Conservation (phyloP, 2,888 invertebrate genomes). For the Seira ritae region DNA sequence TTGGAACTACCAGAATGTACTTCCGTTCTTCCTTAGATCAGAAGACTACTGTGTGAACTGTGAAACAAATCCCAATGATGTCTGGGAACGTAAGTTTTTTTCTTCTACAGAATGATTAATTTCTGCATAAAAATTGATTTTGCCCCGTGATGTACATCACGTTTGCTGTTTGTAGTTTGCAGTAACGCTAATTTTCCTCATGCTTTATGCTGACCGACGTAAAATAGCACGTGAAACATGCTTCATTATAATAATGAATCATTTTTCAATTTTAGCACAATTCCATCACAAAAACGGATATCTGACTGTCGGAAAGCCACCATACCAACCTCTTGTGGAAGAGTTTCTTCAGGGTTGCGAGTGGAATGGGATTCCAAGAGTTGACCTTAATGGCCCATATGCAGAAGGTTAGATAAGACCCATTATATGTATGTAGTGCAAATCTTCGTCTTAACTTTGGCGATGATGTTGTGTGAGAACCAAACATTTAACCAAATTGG, state of each 20-base stretch:
- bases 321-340: slow-evolving; percentile 70
- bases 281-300: slow-evolving; percentile 70
- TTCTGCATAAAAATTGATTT: too few species aligned
- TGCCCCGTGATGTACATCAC: too few species aligned
- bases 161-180: too few species aligned
- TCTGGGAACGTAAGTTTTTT: slow-evolving; percentile 67
- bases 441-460: too few species aligned
- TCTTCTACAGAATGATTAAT: too few species aligned
- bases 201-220: too few species aligned
- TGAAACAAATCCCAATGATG: slow-evolving; percentile 69
- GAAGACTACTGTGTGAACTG: slow-evolving; percentile 71
- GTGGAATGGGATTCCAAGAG: slow-evolving; percentile 72
- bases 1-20: slow-evolving; percentile 66
- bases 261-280: slow-evolving; percentile 55
- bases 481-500: not conserved
- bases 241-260: too few species aligned
- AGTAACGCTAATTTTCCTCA: too few species aligned
- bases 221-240: too few species aligned
- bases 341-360: slow-evolving; percentile 71
- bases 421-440: too few species aligned
- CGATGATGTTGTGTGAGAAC: not conserved
- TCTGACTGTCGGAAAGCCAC: slow-evolving; percentile 68
- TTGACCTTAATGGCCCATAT: slow-evolving; percentile 71
- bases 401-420: slow-evolving; percentile 61
- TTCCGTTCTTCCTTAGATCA: slow-evolving; percentile 71